Conservation (phyloP, 64 coral and sea anemone species). For the Pachyseris speciosa region DNA sequence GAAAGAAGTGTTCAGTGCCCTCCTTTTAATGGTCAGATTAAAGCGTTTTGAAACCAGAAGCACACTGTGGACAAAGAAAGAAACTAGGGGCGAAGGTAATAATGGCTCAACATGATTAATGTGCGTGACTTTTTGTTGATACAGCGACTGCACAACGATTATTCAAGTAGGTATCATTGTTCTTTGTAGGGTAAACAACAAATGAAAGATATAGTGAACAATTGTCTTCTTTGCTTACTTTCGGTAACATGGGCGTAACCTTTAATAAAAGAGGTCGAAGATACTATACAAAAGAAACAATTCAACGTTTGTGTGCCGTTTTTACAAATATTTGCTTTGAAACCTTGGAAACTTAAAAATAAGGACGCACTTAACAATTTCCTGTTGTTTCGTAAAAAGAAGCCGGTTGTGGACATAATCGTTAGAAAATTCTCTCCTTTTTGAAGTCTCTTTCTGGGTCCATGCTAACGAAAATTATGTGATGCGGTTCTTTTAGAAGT, state of each 20-base stretch:
- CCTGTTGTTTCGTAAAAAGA: background rate
- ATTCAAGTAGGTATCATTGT: background rate
- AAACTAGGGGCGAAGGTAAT: too few species aligned
- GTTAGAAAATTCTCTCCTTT: background rate
- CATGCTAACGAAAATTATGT: too few species aligned
- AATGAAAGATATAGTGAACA: background rate
- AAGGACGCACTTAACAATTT: background rate
- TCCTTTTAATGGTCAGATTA: too few species aligned
- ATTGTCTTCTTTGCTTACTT: slow-evolving; percentile 5
- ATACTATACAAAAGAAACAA: background rate
- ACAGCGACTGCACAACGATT: background rate
- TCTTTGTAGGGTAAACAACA: background rate
- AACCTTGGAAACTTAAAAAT: background rate
- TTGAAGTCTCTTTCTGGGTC: background rate
- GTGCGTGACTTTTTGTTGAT: slow-evolving; percentile 5
- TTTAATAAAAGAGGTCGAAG: background rate
- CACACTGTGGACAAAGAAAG: too few species aligned
- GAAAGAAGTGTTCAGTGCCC: too few species aligned
- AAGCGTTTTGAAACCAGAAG: too few species aligned
- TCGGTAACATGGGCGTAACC: background rate
- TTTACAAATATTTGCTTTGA: slow-evolving; percentile 1
- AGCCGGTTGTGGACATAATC: background rate
- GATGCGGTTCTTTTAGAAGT: too few species aligned
- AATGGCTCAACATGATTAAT: background rate
- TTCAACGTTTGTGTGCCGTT: background rate